Conservation (phyloP, 2,113 vertebrate species). For the Neogale vison region DNA sequence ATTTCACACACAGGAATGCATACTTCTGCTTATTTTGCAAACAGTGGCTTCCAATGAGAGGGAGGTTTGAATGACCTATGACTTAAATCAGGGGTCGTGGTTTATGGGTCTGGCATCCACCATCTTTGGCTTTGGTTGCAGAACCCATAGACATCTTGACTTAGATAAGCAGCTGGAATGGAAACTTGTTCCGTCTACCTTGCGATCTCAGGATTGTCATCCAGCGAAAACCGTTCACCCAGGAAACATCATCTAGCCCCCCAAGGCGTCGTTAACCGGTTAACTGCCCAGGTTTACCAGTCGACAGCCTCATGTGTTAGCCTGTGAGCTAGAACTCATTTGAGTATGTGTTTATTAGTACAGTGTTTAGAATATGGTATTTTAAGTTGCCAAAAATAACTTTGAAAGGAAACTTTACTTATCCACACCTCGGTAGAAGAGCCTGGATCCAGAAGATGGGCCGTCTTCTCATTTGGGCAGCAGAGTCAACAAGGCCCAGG, state of each 20-base stretch:
- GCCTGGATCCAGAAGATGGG: background rate
- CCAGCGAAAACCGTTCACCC: background rate
- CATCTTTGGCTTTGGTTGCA: background rate
- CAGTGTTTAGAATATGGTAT: background rate
- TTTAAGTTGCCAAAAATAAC: background rate
- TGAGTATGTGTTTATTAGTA: background rate
- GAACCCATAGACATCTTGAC: background rate
- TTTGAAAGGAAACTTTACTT: background rate
- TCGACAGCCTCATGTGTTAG: fast-evolving
- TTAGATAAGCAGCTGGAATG: background rate
- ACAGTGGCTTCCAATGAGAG: background rate
- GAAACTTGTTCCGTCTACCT: background rate
- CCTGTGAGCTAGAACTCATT: background rate
- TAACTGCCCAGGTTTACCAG: background rate
- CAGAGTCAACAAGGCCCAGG: background rate
- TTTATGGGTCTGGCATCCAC: background rate
- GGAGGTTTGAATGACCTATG: background rate
- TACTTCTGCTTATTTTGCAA: background rate
- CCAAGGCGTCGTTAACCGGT: background rate
- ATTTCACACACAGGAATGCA: background rate
- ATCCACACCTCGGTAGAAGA: background rate
- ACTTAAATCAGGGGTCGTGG: background rate
- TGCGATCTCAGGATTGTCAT: background rate
- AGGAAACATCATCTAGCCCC: background rate
- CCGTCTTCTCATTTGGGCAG: background rate